phyloP scores from a whole-genome alignment of 2,113 vertebrate genomes.

The human region DNA sequence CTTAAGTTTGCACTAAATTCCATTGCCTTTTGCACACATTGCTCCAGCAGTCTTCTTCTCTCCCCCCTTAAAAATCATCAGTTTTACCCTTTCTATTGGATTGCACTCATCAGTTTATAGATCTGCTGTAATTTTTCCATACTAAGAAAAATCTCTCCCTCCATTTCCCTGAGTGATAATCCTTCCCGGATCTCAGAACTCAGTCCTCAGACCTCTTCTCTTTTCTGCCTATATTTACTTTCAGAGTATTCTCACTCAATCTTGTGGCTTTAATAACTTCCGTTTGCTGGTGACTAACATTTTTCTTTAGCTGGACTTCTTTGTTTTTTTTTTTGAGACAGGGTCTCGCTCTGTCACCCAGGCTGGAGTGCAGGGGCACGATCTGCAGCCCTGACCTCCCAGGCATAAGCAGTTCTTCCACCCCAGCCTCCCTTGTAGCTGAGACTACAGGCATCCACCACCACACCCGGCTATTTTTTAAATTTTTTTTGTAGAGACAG shows the following conservation, averaged over 20 bases:
- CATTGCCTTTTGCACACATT: not conserved
- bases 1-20: not conserved
- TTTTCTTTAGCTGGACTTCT: not conserved
- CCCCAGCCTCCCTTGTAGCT: no score
- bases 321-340: no score
- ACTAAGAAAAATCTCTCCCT: not conserved
- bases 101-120: not conserved
- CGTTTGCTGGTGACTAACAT: not conserved
- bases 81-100: not conserved
- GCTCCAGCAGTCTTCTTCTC: not conserved
- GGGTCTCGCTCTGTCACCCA: no score
- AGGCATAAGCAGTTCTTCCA: no score
- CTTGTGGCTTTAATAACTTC: not conserved
- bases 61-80: not conserved
- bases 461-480: rapidly evolving
- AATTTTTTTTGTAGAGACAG: no score
- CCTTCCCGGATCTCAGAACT: not conserved
- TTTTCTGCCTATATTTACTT: not conserved
- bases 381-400: no score
- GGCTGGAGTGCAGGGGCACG: no score
- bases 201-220: not conserved
- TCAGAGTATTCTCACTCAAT: not conserved
- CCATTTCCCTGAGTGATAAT: not conserved
- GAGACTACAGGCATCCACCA: no score
- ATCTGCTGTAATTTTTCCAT: not conserved